Conservation (phyloP, 2,888 invertebrate genomes). For the Drosophila affinis region DNA sequence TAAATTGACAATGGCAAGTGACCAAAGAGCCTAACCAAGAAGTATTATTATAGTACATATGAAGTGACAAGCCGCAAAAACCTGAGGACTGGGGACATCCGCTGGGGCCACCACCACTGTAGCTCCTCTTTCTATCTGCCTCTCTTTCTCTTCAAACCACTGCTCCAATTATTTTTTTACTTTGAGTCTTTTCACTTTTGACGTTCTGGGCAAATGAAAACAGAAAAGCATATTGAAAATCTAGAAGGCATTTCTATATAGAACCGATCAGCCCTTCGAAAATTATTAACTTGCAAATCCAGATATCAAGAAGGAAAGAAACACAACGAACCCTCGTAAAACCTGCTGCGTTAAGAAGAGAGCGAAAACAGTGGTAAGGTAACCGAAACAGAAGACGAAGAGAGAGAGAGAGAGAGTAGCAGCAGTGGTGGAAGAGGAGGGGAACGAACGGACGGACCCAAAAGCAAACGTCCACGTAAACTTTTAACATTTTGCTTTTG, state of each 20-base stretch:
- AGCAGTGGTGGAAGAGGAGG: slow-evolving; percentile 5
- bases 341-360: slow-evolving; percentile 59
- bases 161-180: slow-evolving; percentile 52
- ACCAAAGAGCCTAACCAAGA: slow-evolving; percentile 8
- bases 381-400: slow-evolving; percentile 47
- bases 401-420: slow-evolving; percentile 50
- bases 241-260: slow-evolving; percentile 8
- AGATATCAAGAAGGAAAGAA: not conserved
- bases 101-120: slow-evolving; percentile 28
- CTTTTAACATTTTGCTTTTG: slow-evolving; percentile 72
- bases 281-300: slow-evolving; percentile 15
- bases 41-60: slow-evolving; percentile 20
- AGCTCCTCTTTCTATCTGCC: slow-evolving; percentile 34
- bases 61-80: slow-evolving; percentile 16
- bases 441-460: slow-evolving; percentile 40
- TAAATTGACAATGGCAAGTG: slow-evolving; percentile 44
- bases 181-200: slow-evolving; percentile 62
- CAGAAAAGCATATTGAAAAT: slow-evolving; percentile 1
- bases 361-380: slow-evolving; percentile 3
- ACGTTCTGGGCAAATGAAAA: slow-evolving; percentile 17
- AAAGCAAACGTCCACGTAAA: slow-evolving; percentile 80
- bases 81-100: not conserved
- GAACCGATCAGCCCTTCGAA: not conserved
- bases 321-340: slow-evolving; percentile 35
- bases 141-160: slow-evolving; percentile 33